Evolutionary conservation across 1,140 invertebrate species (phyloP), one percentile per base, ranked within the genome.

Genomic region (Musca domestica): DNA sequence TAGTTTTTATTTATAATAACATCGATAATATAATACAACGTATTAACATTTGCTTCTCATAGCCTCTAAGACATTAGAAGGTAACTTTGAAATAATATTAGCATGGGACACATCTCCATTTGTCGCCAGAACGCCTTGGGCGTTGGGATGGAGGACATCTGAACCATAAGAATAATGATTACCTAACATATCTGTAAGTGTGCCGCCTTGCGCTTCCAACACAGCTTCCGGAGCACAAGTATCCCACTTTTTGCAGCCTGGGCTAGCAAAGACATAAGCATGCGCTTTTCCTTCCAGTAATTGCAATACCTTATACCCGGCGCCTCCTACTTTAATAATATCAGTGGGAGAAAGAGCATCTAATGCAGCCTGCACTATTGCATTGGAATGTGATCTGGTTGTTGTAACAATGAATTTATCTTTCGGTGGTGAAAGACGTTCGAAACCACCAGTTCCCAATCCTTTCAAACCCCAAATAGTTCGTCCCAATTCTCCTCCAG

Each of bases 211-310:
- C 1, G 95, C 91, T 54, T 86, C 85, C 3, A 99, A 84, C 17
- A 99, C 84, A 0, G 96, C 98, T 83, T 99, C 96, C 0, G 96
- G 96, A 10, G 94, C 96, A 84, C 96, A 98, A 0, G 96, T 99
- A 81, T 99, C 98, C 98, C 98, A 99, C 81, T 96, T 95, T 83
- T 99, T 99, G 76, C 94, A 96, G 1, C 97, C 97, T 58, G 86
- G 83, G 73, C 93, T 97, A 3, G 97, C 95, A 84, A 96, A 98
- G 0, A 99, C 92, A 82, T 99, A 99, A 2, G 95, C 94, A 78
- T 98, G 94, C 0, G 95, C 97, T 76, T 90, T 89, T 1, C 96
- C 96, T 85, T 99, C 98, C 48, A 99, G 84, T 25, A 99, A 79
- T 67, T 97, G 86, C 70, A 98, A 79, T 1, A 97, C 96, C 86